Base-by-base conservation (phyloP, 2,797 vertebrate species). In the Rhinichthys osculus region DNA sequence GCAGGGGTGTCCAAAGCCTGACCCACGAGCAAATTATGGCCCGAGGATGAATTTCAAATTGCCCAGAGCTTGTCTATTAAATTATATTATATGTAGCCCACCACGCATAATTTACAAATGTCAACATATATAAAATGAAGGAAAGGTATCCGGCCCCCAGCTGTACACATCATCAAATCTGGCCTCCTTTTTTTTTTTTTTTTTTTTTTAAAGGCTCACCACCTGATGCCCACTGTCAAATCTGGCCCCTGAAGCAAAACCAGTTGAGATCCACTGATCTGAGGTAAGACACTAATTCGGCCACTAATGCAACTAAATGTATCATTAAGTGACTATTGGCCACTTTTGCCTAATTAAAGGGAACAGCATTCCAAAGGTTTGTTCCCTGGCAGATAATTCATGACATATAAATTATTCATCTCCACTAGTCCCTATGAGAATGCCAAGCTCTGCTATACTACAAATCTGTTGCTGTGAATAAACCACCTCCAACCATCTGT, bases 401-500 rank as follows among this genome's bases (percentile, higher is more conserved):
- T 83, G 66, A 84, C 57, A 52, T 77, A 80, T 90, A 83, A 88
- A 90, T 91, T 83, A 90, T 90, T 91, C 74, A 89, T 90, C 78
- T 66, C 44, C 81, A 74, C 80, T 86, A 62, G 73, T 86, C 77
- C 86, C 85, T 69, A 38, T 82, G 82, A 82, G 87, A 81, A 85
- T 44, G 62, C 59, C 52, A 64, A 64, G 62, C 72, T 85, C 84
- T 87, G 52, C 82, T 69, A 44, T 79, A 82, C 82, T 87, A 90
- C 83, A 90, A 90, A 91, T 89, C 78, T 89, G 88, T 89, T 87
- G 78, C 86, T 86, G 81, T 84, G 84, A 82, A 81, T 83, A 81
- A 87, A 82, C 81, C 82, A 89, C 87, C 85, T 87, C 88, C 81
- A 88, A 82, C 88, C 90, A 90, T 90, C 88, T 91, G 90, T 87